These are phyloP conservation scores for Pampusana beccarii DNA, from an alignment of 2,113 vertebrate genomes.

Conservation along the genomic window DNA sequence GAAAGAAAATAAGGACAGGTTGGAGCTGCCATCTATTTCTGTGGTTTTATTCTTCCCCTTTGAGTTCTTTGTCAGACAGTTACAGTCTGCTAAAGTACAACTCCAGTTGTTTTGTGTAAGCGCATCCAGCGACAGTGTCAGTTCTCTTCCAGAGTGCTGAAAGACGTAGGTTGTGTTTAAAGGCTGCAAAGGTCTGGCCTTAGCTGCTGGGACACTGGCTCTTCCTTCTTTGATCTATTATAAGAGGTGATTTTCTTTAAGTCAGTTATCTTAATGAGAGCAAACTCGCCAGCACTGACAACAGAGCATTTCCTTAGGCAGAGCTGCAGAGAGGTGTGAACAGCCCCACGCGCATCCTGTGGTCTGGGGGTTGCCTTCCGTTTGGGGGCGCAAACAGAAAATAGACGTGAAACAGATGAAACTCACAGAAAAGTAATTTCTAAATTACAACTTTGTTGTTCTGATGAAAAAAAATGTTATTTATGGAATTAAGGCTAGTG, in stretches of 20 bases:
- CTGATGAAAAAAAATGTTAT: too few species aligned
- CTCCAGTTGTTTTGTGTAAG: not conserved
- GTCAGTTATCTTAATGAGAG: not conserved
- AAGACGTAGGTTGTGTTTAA: not conserved
- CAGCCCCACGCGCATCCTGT: not conserved
- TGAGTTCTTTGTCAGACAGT: not conserved
- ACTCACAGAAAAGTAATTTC: not conserved
- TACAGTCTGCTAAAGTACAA: not conserved
- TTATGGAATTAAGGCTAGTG: too few species aligned
- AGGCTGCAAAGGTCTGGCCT: not conserved
- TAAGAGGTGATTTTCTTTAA: not conserved
- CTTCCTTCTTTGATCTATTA: not conserved
- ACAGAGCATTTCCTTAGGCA: not conserved
- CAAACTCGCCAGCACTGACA: not conserved
- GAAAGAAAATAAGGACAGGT: not conserved
- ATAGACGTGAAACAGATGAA: not conserved
- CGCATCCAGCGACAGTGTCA: not conserved
- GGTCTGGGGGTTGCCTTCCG: not conserved
- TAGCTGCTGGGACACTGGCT: not conserved
- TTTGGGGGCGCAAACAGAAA: not conserved
- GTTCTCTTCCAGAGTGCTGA: not conserved
- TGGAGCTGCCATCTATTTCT: not conserved
- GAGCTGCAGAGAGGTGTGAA: not conserved
- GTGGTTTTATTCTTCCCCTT: not conserved
- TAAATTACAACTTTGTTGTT: not conserved